Conservation (phyloP, 2,888 invertebrate genomes). For the Phragmatobia fuliginosa region DNA sequence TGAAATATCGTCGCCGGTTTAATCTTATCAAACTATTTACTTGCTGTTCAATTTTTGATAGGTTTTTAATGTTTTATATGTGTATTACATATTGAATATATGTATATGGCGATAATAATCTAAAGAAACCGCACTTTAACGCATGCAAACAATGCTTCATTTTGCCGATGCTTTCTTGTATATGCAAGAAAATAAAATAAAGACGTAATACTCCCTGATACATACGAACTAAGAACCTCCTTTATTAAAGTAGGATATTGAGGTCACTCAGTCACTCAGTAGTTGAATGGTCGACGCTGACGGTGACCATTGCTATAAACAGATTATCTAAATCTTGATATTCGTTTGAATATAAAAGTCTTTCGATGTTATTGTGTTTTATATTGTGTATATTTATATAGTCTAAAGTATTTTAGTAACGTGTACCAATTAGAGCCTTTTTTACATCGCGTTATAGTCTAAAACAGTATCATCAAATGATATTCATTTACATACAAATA, state of each 20-base stretch:
- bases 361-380: background rate
- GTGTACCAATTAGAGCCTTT: background rate
- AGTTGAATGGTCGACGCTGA: background rate
- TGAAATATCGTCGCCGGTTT: background rate
- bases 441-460: background rate
- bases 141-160: background rate
- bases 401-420: background rate
- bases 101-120: background rate
- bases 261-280: conserved; percentile 3
- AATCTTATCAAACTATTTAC: background rate
- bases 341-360: background rate
- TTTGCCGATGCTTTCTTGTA: background rate
- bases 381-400: background rate
- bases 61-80: background rate
- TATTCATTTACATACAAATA: background rate
- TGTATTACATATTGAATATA: background rate
- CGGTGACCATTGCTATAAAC: conserved; percentile 5
- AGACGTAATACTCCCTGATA: too few species aligned
- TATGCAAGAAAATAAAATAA: background rate
- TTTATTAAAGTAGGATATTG: background rate
- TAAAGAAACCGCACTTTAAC: background rate
- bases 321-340: conserved; percentile 4
- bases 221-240: background rate
- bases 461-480: background rate
- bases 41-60: background rate